These are phyloP conservation scores for Calidris pugnax DNA, from an alignment of 2,113 vertebrate species.

Conservation along the genomic window DNA sequence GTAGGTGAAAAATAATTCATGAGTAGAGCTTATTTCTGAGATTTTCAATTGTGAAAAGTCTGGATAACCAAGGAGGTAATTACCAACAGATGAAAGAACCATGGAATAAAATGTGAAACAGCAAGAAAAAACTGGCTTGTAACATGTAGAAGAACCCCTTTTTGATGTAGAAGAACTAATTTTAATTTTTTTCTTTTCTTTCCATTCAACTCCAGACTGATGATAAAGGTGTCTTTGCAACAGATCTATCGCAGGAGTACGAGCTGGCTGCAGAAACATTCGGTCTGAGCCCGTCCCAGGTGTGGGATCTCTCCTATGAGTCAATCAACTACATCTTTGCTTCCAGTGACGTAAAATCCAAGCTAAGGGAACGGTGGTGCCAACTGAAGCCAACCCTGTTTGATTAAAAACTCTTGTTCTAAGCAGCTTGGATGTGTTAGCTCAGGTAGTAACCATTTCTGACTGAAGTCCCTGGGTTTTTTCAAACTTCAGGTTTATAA, in stretches of 20 bases:
- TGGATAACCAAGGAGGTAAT: not conserved
- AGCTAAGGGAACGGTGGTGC: slow-evolving; percentile 84
- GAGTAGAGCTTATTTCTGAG: not conserved
- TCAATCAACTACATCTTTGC: slow-evolving; percentile 90
- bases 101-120: not conserved
- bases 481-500: not conserved
- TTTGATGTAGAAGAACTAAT: not conserved
- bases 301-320: slow-evolving; percentile 88
- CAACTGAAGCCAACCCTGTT: slow-evolving; percentile 74
- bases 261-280: slow-evolving; percentile 89
- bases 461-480: not conserved
- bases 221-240: slow-evolving; percentile 94
- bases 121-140: not conserved
- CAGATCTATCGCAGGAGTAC: slow-evolving; percentile 92
- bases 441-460: not conserved
- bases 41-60: not conserved
- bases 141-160: not conserved
- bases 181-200: not conserved
- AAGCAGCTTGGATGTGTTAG: not conserved
- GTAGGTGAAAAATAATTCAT: not conserved
- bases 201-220: slow-evolving; percentile 83
- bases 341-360: slow-evolving; percentile 78
- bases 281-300: slow-evolving; percentile 77
- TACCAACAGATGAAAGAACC: not conserved
- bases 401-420: not conserved